phyloP scores from a whole-genome alignment of 2,888 invertebrate species.

The Platyscelio sp. region DNA sequence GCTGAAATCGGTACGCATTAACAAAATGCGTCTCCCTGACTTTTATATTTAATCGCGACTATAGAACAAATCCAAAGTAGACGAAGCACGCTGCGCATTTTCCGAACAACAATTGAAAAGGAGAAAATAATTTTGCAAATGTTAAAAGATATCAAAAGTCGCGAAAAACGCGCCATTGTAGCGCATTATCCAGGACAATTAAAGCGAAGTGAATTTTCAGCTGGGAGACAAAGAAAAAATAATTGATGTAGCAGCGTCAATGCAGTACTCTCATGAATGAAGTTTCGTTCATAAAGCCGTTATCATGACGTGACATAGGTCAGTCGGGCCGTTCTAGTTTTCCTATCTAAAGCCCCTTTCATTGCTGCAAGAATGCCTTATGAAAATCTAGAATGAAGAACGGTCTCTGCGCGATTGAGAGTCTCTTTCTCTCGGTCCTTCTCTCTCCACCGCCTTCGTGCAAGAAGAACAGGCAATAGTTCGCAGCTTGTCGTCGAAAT shows the following conservation, averaged over 20 bases:
- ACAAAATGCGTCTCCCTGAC: too few relatives aligned
- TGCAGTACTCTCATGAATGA: conserved; percentile 69
- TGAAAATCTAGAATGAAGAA: conserved; percentile 71
- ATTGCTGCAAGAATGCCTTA: conserved; percentile 66
- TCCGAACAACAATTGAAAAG: neutral
- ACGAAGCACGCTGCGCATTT: too few relatives aligned
- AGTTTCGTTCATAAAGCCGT: conserved; percentile 66
- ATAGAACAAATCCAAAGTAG: too few relatives aligned
- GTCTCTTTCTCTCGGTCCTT: conserved; percentile 28
- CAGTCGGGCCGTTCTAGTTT: conserved; percentile 78
- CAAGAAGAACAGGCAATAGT: conserved; percentile 64
- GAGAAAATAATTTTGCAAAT: neutral
- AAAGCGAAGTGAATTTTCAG: conserved; percentile 56
- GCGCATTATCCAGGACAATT: conserved; percentile 56
- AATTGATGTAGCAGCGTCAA: conserved; percentile 63
- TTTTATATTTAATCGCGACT: too few relatives aligned
- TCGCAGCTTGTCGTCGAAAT: conserved; percentile 67
- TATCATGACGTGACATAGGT: conserved; percentile 78
- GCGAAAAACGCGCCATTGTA: conserved; percentile 50
- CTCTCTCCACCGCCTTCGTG: conserved; percentile 24
- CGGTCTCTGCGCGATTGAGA: conserved; percentile 48
- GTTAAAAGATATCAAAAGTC: conserved; percentile 2
- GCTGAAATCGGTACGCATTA: too few relatives aligned
- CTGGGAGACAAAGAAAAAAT: conserved; percentile 66
- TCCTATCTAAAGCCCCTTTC: conserved; percentile 73